phyloP scores from a whole-genome alignment of 30 jellyfish, hydroid and myxozoan genomes.

The Cassiopea xamachana region DNA sequence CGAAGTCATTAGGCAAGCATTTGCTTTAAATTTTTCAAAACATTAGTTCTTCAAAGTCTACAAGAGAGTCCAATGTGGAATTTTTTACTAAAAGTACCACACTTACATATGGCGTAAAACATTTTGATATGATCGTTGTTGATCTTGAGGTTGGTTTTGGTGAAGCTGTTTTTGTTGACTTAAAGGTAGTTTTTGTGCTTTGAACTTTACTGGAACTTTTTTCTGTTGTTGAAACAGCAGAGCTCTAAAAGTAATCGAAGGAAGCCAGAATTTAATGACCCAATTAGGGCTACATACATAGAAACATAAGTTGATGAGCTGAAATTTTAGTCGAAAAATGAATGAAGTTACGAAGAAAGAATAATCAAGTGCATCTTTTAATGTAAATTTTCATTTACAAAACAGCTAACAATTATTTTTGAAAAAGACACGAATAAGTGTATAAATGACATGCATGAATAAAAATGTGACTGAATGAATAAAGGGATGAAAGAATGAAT shows the following conservation, averaged over 20 bases:
- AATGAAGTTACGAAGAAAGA: no score
- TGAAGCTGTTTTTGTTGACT: background rate
- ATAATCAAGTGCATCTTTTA: no score
- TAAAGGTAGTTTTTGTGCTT: background rate
- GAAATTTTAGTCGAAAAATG: no score
- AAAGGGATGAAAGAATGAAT: background rate
- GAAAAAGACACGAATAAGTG: background rate
- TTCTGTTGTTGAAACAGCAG: background rate
- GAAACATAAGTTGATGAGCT: no score
- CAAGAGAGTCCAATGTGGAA: background rate
- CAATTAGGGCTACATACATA: no score
- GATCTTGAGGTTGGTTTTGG: slow-evolving; percentile 5
- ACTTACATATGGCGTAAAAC: slow-evolving; percentile 13
- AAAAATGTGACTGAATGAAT: background rate
- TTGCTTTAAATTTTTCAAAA: background rate
- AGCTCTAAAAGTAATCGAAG: no score
- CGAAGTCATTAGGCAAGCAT: no score
- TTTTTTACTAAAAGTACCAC: background rate
- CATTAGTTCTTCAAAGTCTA: background rate
- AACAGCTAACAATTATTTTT: background rate
- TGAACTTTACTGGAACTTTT: background rate
- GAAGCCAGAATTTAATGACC: no score
- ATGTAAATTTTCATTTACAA: no score
- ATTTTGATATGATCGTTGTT: background rate
- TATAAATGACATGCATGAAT: background rate